Evolutionary conservation across 2,888 invertebrate species (phyloP), one percentile per base, ranked within the genome.

Genomic region (Thereva nobilitata): DNA sequence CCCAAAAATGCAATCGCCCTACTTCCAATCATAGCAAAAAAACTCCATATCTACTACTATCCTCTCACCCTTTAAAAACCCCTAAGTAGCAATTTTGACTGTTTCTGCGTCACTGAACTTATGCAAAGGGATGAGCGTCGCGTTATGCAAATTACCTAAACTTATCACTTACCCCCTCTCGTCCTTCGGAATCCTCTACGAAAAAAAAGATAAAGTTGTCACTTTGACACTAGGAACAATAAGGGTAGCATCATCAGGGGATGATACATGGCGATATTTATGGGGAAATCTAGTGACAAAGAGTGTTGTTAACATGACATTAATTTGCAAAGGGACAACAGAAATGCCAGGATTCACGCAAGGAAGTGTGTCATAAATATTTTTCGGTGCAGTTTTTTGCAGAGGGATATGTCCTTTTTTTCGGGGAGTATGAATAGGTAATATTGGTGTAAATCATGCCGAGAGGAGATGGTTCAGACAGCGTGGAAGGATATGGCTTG

Each of bases 261-360:
- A 47, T 54, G 53, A 23, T 23, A 10, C 34, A 44, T 35, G 49
- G 8, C 38, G 45, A 40, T 44, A 54, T 64, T 64, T 55, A 64
- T 54, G 55, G 45, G 45, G 34, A 49, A 37, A 38, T 61, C 59
- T 59, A 66, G 59, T 56, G 67, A 52, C 23, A 63, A 41, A 49
- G 49, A 63, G 50, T 41, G 49, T 55, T 67, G 67, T 63, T 67
- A 67, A 67, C 55, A 67, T 63, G 63, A 67, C 63, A 59, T 67
- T 67, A 67, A 67, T 67, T 63, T 67, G 55, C 55, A 49, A 9
- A 37, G 61, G 45, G 45, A 61, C 53, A 66, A 50, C 61, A 61
- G 61, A 61, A 61, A 38, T 34, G 50, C 40, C 12, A 61, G 49
- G 47, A 59, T 61, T 50, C 41, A 50, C 50, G 40, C 38, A 49